Percentiles rank a stretch among this genome's conserved stretches.
phyloP scores from a whole-genome alignment of 1,140 invertebrate genomes.

The Gonioctena quinquepunctata region DNA sequence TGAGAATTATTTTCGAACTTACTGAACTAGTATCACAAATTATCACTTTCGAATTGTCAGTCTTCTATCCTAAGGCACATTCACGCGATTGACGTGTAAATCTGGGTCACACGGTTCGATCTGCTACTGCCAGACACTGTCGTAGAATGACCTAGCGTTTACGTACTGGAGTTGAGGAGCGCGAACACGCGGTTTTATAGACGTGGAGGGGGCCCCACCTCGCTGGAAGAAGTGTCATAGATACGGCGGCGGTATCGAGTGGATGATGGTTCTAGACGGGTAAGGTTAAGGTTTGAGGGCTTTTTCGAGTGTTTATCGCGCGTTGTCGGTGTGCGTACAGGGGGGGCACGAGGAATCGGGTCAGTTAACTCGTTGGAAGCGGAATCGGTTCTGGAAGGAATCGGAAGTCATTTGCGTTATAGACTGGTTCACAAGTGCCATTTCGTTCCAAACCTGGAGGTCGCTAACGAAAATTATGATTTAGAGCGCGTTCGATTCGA shows the following conservation, averaged over 20 bases:
- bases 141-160: slow-evolving; percentile 54
- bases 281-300: slow-evolving; percentile 4
- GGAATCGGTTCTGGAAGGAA: background rate
- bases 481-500: too few relatives aligned
- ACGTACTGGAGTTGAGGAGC: slow-evolving; percentile 30
- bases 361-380: background rate
- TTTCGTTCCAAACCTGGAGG: too few relatives aligned
- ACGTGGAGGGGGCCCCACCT: slow-evolving; percentile 17
- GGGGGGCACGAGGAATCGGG: background rate
- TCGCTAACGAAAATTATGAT: too few relatives aligned
- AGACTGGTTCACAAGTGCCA: too few relatives aligned
- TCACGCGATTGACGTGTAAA: slow-evolving; percentile 25
- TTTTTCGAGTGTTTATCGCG: background rate
- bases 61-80: slow-evolving; percentile 17
- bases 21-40: slow-evolving; percentile 48
- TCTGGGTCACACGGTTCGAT: slow-evolving; percentile 47
- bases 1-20: slow-evolving; percentile 24
- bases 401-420: too few relatives aligned
- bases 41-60: slow-evolving; percentile 37
- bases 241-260: background rate
- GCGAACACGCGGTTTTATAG: slow-evolving; percentile 30
- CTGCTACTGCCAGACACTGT: slow-evolving; percentile 53
- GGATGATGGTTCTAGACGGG: background rate
- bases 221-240: background rate
- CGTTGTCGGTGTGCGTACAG: background rate